phyloP scores from a whole-genome alignment of 2,797 vertebrate genomes.

The Lophotriccus pileatus region DNA sequence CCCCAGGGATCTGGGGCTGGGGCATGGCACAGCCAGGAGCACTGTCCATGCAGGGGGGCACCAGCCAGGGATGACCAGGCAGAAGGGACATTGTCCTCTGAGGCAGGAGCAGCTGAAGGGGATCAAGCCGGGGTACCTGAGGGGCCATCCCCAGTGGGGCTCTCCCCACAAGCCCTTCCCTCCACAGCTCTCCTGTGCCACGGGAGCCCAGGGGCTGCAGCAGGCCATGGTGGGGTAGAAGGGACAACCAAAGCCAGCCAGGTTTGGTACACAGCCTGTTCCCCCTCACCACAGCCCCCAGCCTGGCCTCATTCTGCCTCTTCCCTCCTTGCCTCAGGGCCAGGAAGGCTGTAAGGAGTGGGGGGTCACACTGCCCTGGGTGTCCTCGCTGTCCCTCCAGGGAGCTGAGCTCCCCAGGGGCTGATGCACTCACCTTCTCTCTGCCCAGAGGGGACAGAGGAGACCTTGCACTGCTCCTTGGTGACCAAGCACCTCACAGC shows the following conservation, averaged over 20 bases:
- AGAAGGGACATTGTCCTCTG: not conserved
- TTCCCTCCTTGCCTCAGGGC: not conserved
- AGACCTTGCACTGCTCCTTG: not conserved
- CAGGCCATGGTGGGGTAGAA: not conserved
- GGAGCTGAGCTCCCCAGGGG: accelerated
- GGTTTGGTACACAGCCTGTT: not conserved
- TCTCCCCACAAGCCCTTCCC: accelerated
- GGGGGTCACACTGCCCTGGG: not conserved
- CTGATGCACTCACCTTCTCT: not conserved
- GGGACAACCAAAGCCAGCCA: not conserved
- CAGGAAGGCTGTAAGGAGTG: not conserved
- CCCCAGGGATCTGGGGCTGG: not conserved
- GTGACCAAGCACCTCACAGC: not conserved
- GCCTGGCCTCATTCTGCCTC: not conserved
- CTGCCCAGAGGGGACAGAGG: not conserved
- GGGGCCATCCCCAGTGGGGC: accelerated
- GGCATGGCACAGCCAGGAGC: not conserved
- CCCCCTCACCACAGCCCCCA: accelerated
- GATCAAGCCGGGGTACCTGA: not conserved
- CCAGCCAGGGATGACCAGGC: accelerated
- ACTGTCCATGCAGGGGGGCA: not conserved
- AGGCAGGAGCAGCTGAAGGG: not conserved
- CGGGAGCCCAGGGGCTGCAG: not conserved
- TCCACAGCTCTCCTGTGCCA: not conserved
- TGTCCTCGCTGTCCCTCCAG: not conserved